Evolutionary conservation across 2,888 invertebrate species (phyloP).

Genomic region (Spilarctia lutea): DNA sequence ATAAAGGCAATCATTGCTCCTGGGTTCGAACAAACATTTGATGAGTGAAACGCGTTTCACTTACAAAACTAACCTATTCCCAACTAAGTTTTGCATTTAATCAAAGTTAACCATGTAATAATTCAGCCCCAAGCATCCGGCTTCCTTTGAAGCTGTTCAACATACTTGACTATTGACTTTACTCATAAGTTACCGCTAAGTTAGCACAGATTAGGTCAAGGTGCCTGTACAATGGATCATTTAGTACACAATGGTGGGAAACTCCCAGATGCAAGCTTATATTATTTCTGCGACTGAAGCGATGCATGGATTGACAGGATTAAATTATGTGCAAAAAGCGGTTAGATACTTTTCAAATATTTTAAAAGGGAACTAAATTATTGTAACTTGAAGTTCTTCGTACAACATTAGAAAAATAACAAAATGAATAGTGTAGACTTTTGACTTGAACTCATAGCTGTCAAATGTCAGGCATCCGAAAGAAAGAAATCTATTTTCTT

Average conservation of each 20-base stretch:
- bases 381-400: too few species aligned
- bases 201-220: constrained; percentile 70
- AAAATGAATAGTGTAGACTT: too few species aligned
- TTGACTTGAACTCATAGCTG: too few species aligned
- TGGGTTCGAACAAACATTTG: background rate
- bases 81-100: background rate
- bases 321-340: constrained; percentile 31
- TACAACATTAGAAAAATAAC: too few species aligned
- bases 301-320: constrained; percentile 20
- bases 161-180: constrained; percentile 34
- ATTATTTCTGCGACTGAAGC: constrained; percentile 62
- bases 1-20: background rate
- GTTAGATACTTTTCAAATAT: background rate
- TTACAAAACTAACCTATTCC: background rate
- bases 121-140: constrained; percentile 29
- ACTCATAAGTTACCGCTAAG: constrained; percentile 34
- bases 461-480: too few species aligned
- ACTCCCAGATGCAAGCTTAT: constrained; percentile 67
- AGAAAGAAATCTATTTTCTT: too few species aligned
- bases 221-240: constrained; percentile 65
- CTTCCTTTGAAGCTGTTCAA: constrained; percentile 35
- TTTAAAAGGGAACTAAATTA: too few species aligned
- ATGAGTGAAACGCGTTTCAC: background rate
- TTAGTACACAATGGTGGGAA: constrained; percentile 71
- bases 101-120: constrained; percentile 19